phyloP scores from a whole-genome alignment of 2,888 invertebrate genomes.

The Linnaemya vulpina region DNA sequence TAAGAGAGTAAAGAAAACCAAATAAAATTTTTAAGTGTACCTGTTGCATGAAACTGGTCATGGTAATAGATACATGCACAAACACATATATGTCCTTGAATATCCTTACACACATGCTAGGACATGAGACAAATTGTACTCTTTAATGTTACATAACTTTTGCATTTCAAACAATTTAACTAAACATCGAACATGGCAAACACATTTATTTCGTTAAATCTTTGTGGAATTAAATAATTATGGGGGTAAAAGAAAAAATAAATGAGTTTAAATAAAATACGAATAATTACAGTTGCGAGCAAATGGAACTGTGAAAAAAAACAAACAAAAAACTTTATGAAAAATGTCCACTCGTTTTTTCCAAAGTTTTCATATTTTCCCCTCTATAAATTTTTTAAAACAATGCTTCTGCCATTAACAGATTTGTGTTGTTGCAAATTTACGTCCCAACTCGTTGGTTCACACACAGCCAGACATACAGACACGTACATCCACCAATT shows the following conservation, averaged over 20 bases:
- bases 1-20: no score
- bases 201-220: slow-evolving; percentile 25
- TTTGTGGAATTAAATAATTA: slow-evolving; percentile 44
- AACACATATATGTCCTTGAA: no score
- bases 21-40: no score
- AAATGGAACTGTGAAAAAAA: slow-evolving; percentile 5
- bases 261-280: slow-evolving; percentile 1
- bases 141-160: no score
- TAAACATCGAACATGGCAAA: not conserved
- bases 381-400: slow-evolving; percentile 43
- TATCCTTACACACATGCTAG: no score
- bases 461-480: not conserved
- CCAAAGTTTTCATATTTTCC: slow-evolving; percentile 47
- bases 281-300: slow-evolving; percentile 15
- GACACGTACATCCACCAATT: not conserved
- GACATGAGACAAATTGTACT: no score
- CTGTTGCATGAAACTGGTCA: no score
- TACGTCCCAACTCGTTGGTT: slow-evolving; percentile 20
- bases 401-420: slow-evolving; percentile 69
- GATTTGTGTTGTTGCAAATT: slow-evolving; percentile 43
- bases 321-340: slow-evolving; percentile 33
- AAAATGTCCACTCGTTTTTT: slow-evolving; percentile 56
- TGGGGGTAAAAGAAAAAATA: slow-evolving; percentile 10
- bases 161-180: no score
- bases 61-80: no score